Conservation (phyloP, 1,140 invertebrate genomes). For the Asbolus verrucosus region DNA sequence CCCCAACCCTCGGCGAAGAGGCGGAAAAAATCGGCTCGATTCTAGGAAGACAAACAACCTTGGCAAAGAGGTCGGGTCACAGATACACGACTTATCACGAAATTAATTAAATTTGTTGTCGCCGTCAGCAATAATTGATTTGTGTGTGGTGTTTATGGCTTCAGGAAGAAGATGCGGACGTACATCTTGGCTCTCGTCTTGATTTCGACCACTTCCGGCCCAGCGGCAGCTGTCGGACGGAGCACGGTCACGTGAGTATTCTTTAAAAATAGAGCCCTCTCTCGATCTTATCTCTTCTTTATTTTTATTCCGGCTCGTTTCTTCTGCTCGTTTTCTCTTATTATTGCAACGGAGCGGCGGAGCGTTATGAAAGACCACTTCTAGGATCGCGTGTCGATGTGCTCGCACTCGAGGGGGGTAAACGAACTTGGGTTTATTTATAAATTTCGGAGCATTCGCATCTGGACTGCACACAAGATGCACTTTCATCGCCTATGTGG, state of each 20-base stretch:
- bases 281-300: too few species aligned
- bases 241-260: conserved; percentile 32
- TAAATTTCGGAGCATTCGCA: conserved; percentile 42
- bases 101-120: conserved; percentile 32
- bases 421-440: conserved; percentile 57
- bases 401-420: conserved; percentile 47
- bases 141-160: not conserved
- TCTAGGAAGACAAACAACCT: conserved; percentile 14
- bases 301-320: too few species aligned
- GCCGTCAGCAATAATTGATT: conserved; percentile 15
- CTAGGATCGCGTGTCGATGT: not conserved
- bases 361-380: not conserved
- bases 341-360: not conserved
- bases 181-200: not conserved
- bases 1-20: not conserved
- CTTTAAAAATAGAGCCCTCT: conserved; percentile 16
- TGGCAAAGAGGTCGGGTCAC: conserved; percentile 26
- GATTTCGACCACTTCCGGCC: conserved; percentile 17
- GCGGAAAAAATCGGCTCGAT: not conserved
- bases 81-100: conserved; percentile 26
- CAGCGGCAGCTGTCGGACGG: conserved; percentile 20
- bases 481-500: conserved; percentile 39
- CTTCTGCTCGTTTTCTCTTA: not conserved
- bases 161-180: not conserved
- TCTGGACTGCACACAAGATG: conserved; percentile 38